phyloP scores from a whole-genome alignment of 2,888 invertebrate genomes.

The Amiota mariae region DNA sequence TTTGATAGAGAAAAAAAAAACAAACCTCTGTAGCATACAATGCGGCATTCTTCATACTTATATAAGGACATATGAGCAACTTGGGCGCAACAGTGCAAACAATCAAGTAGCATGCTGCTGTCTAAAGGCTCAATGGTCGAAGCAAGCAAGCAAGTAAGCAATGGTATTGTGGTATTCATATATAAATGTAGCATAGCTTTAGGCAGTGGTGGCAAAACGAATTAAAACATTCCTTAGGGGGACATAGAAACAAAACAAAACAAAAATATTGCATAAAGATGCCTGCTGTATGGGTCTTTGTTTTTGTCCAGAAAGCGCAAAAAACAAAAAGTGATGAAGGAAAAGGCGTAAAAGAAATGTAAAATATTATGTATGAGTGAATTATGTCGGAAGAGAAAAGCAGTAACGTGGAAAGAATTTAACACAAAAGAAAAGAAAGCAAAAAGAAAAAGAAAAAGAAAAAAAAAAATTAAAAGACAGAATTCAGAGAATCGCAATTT shows the following conservation, averaged over 20 bases:
- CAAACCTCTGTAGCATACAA: slow-evolving; percentile 23
- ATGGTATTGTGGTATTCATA: neutral
- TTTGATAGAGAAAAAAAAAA: neutral
- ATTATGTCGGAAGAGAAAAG: slow-evolving; percentile 16
- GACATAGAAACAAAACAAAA: slow-evolving; percentile 37
- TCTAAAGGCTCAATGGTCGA: slow-evolving; percentile 53
- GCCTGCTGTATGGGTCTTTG: slow-evolving; percentile 25
- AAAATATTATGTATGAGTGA: slow-evolving; percentile 14
- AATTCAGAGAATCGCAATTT: slow-evolving; percentile 37
- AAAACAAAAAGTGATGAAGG: neutral
- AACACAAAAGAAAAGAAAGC: slow-evolving; percentile 31
- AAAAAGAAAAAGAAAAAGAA: too few relatives aligned
- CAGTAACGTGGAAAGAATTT: slow-evolving; percentile 9
- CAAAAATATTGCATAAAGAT: slow-evolving; percentile 12
- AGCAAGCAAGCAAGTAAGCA: slow-evolving; percentile 11
- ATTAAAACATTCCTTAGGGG: slow-evolving; percentile 66
- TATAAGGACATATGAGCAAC: neutral
- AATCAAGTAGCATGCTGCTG: slow-evolving; percentile 54
- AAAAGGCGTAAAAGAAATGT: slow-evolving; percentile 19
- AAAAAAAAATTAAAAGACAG: slow-evolving; percentile 29
- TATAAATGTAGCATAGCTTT: slow-evolving; percentile 4
- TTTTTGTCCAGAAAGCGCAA: neutral
- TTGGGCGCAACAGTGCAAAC: slow-evolving; percentile 47
- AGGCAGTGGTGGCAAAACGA: slow-evolving; percentile 60
- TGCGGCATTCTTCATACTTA: slow-evolving; percentile 22